These are phyloP conservation scores for Pelecanoides urinatrix DNA, from an alignment of 2,113 vertebrate species.

Conservation along the genomic window DNA sequence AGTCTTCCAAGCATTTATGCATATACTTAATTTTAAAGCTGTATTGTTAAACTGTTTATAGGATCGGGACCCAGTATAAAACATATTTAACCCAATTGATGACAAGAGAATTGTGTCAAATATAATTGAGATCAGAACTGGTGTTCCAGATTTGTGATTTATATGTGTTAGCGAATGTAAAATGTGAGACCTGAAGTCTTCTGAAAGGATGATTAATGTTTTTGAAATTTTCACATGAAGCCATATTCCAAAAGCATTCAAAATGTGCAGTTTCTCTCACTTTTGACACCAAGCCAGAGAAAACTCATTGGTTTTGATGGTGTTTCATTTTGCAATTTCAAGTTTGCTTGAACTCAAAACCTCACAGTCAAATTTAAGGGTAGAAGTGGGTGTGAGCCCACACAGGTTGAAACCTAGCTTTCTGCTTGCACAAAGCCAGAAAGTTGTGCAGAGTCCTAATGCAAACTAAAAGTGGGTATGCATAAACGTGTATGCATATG, in stretches of 20 bases:
- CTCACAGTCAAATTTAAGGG: conserved; percentile 31
- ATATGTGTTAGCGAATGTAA: not conserved
- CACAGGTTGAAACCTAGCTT: conserved; percentile 23
- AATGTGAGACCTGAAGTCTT: conserved; percentile 2
- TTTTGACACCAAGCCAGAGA: conserved; percentile 43
- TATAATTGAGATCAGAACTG: conserved; percentile 12
- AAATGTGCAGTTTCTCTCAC: conserved; percentile 16
- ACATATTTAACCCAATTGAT: not conserved
- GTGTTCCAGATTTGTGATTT: conserved; percentile 21
- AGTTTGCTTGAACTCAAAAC: conserved; percentile 36
- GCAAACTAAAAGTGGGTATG: not conserved
- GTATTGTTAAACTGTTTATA: not conserved
- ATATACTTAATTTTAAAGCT: not conserved
- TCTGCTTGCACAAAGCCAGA: not conserved
- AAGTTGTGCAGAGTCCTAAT: not conserved
- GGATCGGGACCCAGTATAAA: not conserved
- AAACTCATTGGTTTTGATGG: conserved; percentile 38
- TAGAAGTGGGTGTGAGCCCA: conserved; percentile 47
- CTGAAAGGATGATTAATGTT: conserved; percentile 48
- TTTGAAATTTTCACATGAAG: conserved; percentile 38
- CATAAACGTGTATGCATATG: not conserved
- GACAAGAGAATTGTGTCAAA: conserved; percentile 33
- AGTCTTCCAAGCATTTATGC: not conserved
- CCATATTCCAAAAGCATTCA: not conserved
- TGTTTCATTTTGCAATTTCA: conserved; percentile 18